These are phyloP conservation scores for Heterodera schachtii DNA, from an alignment of 1,140 invertebrate genomes.

Conservation along the genomic window DNA sequence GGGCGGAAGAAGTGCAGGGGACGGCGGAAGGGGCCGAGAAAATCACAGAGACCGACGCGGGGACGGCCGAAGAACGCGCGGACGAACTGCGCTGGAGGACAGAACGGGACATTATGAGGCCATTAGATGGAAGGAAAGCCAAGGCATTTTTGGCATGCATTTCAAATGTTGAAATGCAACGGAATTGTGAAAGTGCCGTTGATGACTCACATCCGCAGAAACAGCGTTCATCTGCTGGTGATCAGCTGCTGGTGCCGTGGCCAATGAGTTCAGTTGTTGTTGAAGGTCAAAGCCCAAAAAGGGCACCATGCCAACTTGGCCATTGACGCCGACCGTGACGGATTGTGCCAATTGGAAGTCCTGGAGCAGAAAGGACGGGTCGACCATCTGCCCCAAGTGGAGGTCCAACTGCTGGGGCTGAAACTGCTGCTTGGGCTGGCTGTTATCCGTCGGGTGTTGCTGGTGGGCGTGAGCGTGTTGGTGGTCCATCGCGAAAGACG, in stretches of 20 bases:
- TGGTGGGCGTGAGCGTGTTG: too few relatives aligned
- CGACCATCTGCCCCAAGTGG: not conserved
- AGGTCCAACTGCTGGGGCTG: slow-evolving; percentile 4
- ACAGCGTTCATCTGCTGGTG: not conserved
- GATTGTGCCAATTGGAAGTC: slow-evolving; percentile 3
- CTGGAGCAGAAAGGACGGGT: slow-evolving; percentile 12
- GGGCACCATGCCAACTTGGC: not conserved
- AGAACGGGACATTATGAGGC: too few relatives aligned
- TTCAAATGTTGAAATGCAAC: slow-evolving; percentile 10
- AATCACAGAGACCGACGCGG: not conserved
- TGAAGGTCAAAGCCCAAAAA: slow-evolving; percentile 33
- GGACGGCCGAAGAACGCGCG: not conserved
- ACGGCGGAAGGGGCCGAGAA: not conserved
- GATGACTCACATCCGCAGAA: not conserved
- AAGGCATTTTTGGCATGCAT: too few relatives aligned
- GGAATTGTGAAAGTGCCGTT: slow-evolving; percentile 13
- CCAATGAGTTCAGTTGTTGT: slow-evolving; percentile 17
- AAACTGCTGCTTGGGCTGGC: not conserved
- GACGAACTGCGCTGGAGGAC: not conserved
- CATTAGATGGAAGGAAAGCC: too few relatives aligned
- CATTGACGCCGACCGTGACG: not conserved
- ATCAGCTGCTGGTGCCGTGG: not conserved
- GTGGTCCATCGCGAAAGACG: too few relatives aligned
- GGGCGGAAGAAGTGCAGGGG: not conserved
- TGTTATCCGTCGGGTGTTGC: not conserved